Base-by-base conservation (phyloP, 2,888 invertebrate genomes). In the Byasa hedistus region DNA sequence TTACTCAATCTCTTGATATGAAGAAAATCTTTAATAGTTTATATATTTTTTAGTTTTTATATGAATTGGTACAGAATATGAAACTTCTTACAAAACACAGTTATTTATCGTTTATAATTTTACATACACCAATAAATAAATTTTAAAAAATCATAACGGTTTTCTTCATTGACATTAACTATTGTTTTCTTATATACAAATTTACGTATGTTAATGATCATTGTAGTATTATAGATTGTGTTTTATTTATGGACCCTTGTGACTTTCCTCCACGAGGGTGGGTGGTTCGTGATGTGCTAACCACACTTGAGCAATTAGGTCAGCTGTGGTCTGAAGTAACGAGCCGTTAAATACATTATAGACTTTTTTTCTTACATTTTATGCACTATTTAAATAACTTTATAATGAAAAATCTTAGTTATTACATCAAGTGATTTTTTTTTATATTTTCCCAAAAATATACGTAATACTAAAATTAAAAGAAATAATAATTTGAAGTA, bases 231-330 rank as follows among this genome's bases (percentile, higher is more conserved):
- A 61, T 58, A 19, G 19, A 10, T 22, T 1, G 54, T 23, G 21
- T 24, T 32, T 10, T 23, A 57, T 54, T 7, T 19, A 54, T 63
- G 51, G 48, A 64, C 51, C 64, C 64, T 51, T 32, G 15, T 36
- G 19, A 48, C 22, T 24, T 55, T 64, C 54, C 44, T 59, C 39
- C 39, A 7, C 55, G n/a, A 55, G 58, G 54, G 54, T 54, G 32
- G n/a, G n/a, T n/a, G 59, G 27, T 27, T 27, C 10, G 60, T 60
- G 55, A 39, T 44, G 55, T 65, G 56, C 44, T 55, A 48, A 51
- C 52, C 36, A 17, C 39, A 48, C 65, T 65, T 65, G 65, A 65
- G 55, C 65, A 65, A 24, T 55, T 56, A 55, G 65, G 65, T 65
- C 65, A 60, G 24, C 65, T 27, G 12, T 60, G n/a, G 55, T 65